Percentiles rank a stretch among this genome's conserved stretches.
phyloP scores from a whole-genome alignment of 37 sponge, comb jelly and placozoan genomes.

The Ianthella basta region DNA sequence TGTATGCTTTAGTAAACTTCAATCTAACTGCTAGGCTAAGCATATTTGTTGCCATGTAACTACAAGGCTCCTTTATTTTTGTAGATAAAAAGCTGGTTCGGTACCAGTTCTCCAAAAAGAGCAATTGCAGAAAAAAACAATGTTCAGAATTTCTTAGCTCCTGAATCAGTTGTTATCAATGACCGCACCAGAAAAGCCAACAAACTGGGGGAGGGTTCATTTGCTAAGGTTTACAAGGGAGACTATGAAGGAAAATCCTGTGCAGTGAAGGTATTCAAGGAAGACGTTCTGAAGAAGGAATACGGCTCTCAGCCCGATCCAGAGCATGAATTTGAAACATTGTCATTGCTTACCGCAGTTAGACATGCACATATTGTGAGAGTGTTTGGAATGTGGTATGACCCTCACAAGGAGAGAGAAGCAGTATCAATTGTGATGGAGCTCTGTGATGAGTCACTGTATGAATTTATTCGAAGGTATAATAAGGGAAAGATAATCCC shows the following conservation, averaged over 20 bases:
- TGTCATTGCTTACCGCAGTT: not conserved
- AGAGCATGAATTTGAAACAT: not conserved
- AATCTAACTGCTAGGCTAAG: too few species aligned
- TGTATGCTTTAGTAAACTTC: too few species aligned
- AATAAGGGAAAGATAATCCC: not conserved
- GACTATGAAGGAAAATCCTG: not conserved
- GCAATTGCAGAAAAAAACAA: too few species aligned
- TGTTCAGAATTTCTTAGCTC: too few species aligned
- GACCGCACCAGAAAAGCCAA: not conserved
- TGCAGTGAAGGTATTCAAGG: not conserved
- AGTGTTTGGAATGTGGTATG: not conserved
- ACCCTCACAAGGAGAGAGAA: not conserved
- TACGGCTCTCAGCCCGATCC: too few species aligned
- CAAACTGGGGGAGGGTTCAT: constrained; percentile 1
- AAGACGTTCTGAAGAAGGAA: not conserved
- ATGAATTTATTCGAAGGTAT: not conserved
- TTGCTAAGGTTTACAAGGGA: constrained; percentile 11
- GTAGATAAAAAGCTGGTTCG: too few species aligned
- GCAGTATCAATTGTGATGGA: not conserved
- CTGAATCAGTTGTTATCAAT: too few species aligned
- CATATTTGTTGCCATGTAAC: too few species aligned
- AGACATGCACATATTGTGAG: not conserved
- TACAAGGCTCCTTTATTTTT: too few species aligned
- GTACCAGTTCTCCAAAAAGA: too few species aligned
- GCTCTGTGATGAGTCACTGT: constrained; percentile 7